phyloP scores from a whole-genome alignment of 2,797 vertebrate species.

The Halcyon chelicuti region DNA sequence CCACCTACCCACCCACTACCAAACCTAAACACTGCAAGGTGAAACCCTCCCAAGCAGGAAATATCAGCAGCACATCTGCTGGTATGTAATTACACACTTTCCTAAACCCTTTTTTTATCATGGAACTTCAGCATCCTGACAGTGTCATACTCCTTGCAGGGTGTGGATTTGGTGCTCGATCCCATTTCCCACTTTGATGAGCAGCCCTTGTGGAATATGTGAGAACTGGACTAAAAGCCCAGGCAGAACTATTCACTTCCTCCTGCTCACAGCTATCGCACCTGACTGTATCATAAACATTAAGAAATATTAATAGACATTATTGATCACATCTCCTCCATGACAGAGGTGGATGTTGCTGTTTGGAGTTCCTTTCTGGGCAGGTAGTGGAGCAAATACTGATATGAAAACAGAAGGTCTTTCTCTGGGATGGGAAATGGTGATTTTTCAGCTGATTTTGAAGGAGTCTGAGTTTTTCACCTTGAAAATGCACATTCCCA shows the following conservation, averaged over 20 bases:
- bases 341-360: not conserved
- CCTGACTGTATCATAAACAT: not conserved
- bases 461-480: not conserved
- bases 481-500: not conserved
- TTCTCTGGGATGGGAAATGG: not conserved
- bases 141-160: not conserved
- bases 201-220: rapidly evolving
- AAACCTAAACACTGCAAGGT: not conserved
- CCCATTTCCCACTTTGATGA: not conserved
- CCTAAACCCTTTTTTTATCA: not conserved
- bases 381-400: not conserved
- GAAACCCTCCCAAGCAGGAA: not conserved
- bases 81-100: not conserved
- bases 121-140: not conserved
- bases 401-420: not conserved
- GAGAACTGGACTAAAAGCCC: not conserved
- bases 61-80: not conserved
- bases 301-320: not conserved
- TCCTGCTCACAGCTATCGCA: not conserved
- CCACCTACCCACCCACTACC: too few relatives aligned
- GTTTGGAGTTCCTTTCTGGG: too few relatives aligned
- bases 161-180: not conserved
- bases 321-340: not conserved
- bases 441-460: not conserved
- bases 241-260: not conserved